Evolutionary conservation across 2,888 invertebrate genomes (phyloP).

Genomic region (Netelia melanura): DNA sequence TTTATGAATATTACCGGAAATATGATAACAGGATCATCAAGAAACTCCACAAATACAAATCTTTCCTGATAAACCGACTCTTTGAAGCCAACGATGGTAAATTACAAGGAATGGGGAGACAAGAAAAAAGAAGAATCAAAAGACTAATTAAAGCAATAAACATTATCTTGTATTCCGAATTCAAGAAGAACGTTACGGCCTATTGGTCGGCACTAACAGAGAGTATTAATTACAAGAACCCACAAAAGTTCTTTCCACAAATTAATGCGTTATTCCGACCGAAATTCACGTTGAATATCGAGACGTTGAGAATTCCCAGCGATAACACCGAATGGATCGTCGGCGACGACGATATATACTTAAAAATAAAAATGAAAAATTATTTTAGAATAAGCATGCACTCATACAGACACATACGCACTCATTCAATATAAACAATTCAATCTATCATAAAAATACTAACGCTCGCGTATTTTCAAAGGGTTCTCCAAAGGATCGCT

Average conservation of each 20-base stretch:
- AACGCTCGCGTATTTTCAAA: too few species aligned
- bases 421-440: too few species aligned
- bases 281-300: not conserved
- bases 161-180: conserved; percentile 38
- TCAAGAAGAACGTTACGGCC: conserved; percentile 25
- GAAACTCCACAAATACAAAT: conserved; percentile 50
- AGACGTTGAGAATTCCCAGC: conserved; percentile 16
- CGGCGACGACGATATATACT: too few species aligned
- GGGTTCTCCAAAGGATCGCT: too few species aligned
- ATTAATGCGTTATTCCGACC: conserved; percentile 40
- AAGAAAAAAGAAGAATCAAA: conserved; percentile 23
- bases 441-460: too few species aligned
- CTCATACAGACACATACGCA: too few species aligned
- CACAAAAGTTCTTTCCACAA: conserved; percentile 43
- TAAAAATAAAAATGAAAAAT: too few species aligned
- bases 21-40: conserved; percentile 46
- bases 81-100: conserved; percentile 4
- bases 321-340: too few species aligned
- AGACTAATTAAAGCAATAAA: conserved; percentile 29
- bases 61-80: conserved; percentile 33
- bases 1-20: conserved; percentile 19
- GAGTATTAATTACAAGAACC: conserved; percentile 40
- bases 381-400: too few species aligned
- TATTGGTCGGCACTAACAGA: conserved; percentile 42
- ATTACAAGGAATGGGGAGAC: not conserved